Base-by-base conservation (phyloP, 2,888 invertebrate species). In the Caenorhabditis virilis region DNA sequence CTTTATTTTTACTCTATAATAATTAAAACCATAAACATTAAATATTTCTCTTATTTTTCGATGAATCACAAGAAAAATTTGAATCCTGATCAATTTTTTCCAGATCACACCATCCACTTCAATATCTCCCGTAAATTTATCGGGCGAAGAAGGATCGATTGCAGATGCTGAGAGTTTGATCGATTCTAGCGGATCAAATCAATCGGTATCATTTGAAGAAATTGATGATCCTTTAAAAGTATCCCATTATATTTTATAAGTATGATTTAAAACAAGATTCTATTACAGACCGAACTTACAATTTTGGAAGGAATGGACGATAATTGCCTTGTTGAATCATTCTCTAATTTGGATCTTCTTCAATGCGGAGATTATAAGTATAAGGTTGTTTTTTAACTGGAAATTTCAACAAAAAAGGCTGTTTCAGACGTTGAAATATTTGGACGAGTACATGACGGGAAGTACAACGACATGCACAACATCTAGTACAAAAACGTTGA, bases 171-270 rank as follows among this genome's bases (percentile, higher is more conserved):
- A 70, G 30, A 73, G 73, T 51, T 49, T 76, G 9, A 56, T 62
- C 52, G 69, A 69, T 41, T 74, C 74, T 0, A 62, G 69, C 9
- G 55, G 69, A 26, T 74, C 72, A 22, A 69, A 67, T 27, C 64
- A 69, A 23, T 76, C 74, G 6, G 73, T 68, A 1, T 74, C 73
- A 16, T 79, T 72, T 45, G 78, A 79, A 38, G 78, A 79, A 38
- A 79, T 79, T 53, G 79, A 79, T 50, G 76, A 76, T 50, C 72
- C 73, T 5, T 50, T 74, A 25, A 63, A 75, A 52, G 78, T 76
- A 22, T 41, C 6, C 15, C 26, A 18, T 35, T 45, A 27, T 7
- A 36, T 41, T 65, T 30, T 26, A 55, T 56, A 55, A 41, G 5
- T 6, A 22, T 22, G 20, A 22, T 30, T 39, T n/a, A n/a, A 50